Conservation (phyloP, 2,797 vertebrate genomes). For the Protosalanx chinensis region DNA sequence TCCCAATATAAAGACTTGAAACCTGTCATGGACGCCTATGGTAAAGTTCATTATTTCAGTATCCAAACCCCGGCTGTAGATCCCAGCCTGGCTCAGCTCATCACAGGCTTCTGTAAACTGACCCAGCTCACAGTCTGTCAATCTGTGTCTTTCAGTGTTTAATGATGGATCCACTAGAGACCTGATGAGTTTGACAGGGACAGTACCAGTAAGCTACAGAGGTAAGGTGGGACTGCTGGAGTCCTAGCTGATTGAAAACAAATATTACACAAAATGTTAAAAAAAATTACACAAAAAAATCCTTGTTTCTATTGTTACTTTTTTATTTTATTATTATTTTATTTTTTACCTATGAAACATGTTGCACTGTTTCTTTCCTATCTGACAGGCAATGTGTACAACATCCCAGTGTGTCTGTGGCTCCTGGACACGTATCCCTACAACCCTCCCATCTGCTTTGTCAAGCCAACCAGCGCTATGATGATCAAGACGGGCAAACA, state of each 20-base stretch:
- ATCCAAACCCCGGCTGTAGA: no score
- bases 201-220: slow-evolving; percentile 94
- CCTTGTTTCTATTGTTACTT: not conserved
- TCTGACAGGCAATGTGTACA: slow-evolving; percentile 87
- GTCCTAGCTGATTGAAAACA: not conserved
- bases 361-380: not conserved
- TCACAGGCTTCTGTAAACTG: not conserved
- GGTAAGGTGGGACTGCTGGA: slow-evolving; percentile 63
- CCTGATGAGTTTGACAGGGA: slow-evolving; percentile 94
- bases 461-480: slow-evolving; percentile 98
- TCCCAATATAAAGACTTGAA: slow-evolving; percentile 95
- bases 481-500: slow-evolving; percentile 99
- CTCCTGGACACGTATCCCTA: slow-evolving; percentile 96
- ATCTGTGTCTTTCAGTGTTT: slow-evolving; percentile 80
- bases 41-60: slow-evolving; percentile 62
- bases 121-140: slow-evolving; percentile 9
- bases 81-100: not conserved
- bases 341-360: not conserved
- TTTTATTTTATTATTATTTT: not conserved
- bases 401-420: slow-evolving; percentile 98
- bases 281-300: not conserved
- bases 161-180: slow-evolving; percentile 93
- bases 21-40: slow-evolving; percentile 92
- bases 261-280: not conserved
- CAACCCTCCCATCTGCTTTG: slow-evolving; percentile 98